Base-by-base conservation (phyloP, 2,113 vertebrate species). In the Odobenus rosmarus region DNA sequence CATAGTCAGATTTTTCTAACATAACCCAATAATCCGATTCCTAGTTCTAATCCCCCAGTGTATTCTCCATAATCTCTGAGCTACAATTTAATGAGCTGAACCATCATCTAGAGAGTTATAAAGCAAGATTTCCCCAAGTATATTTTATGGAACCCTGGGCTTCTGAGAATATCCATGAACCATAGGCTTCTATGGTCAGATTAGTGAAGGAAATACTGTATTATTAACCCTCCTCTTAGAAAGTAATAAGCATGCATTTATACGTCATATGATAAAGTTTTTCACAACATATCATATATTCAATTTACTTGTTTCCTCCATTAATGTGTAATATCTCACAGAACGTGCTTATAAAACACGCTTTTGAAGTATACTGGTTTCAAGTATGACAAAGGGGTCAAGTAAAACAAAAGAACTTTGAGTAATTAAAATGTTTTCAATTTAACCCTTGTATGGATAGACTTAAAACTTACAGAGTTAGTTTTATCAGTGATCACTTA, bases 91-190 rank as follows among this genome's bases (percentile, higher is more conserved):
- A 53, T 61, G 28, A 94, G 39, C 33, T 51, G 53, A 88, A 33
- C 64, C 33, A 72, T 53, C 42, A 59, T 51, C 77, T 51, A 71
- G 81, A 33, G 18, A 81, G 12, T 3, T 61, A 81, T 16, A 88
- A 88, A 72, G 24, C 53, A 88, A 88, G 24, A 61, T 82, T 61
- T 94, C 53, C 61, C 42, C 39, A 82, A 61, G 13, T 72, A 36
- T 51, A 82, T 28, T 62, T 82, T 88, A 61, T 81, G 62, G 53
- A 88, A 61, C 11, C 39, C 36, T 16, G 13, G 42, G 76, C 39
- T 94, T 94, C 64, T 88, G 31, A 94, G 76, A 72, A 82, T 59
- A 51, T 81, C 62, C 51, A 59, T 71, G 62, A 88, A 49, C 28
- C 13, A 59, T 49, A 81, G 24, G 23, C 2, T 71, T 46, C 72